A percentile compares a stretch with the other conserved stretches of the same genome.
Conservation (phyloP, 1,140 invertebrate species). For the Anastatus disparis region DNA sequence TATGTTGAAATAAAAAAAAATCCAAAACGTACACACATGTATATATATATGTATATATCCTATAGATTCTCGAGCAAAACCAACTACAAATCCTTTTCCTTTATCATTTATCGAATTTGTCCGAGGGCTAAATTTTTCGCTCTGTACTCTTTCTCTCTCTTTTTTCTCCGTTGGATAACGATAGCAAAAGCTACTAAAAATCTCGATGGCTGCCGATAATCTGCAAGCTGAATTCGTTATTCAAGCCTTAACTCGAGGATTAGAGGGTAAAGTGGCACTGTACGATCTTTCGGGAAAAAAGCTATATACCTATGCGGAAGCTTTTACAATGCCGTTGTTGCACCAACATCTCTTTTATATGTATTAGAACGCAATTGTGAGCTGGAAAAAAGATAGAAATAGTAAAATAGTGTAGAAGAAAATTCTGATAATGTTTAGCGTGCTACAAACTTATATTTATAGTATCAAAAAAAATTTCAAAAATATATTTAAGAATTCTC, state of each 20-base stretch:
- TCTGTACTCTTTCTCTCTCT: neutral
- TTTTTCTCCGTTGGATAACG: neutral
- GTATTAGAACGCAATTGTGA: no score
- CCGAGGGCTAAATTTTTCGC: neutral
- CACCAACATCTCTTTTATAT: no score
- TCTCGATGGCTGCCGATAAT: slow-evolving; percentile 24
- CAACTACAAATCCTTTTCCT: slow-evolving; percentile 27
- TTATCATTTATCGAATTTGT: slow-evolving; percentile 34
- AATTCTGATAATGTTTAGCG: no score
- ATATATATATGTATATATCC: no score
- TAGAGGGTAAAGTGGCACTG: neutral
- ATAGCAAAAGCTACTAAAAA: slow-evolving; percentile 14
- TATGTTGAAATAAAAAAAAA: slow-evolving; percentile 7
- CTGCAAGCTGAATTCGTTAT: slow-evolving; percentile 28
- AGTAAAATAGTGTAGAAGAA: no score
- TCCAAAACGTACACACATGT: no score
- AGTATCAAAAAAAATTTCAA: no score
- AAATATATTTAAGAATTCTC: no score
- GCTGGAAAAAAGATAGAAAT: no score
- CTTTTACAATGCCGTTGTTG: no score
- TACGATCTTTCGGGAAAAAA: slow-evolving; percentile 8
- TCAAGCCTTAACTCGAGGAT: slow-evolving; percentile 31
- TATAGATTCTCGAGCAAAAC: neutral
- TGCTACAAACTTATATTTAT: no score
- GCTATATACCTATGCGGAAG: neutral